Base-by-base conservation (phyloP, 2,113 vertebrate species). In the Rattus rattus region DNA sequence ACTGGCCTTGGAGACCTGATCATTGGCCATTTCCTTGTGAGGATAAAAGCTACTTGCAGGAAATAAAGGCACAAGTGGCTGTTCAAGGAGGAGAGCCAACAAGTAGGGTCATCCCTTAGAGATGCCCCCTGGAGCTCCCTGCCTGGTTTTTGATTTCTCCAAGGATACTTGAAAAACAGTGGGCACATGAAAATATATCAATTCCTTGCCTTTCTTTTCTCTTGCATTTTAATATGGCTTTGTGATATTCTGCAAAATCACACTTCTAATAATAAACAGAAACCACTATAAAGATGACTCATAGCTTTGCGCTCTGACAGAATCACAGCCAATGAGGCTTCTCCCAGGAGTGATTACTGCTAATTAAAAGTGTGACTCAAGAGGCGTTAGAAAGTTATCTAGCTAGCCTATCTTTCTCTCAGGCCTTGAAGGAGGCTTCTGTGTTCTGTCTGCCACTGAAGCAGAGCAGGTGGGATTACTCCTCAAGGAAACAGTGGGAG, bases 211-310 rank as follows among this genome's bases (percentile, higher is more conserved):
- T 76, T 92, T 80, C 47, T 80, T 73, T 92, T 39, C 76, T 33
- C 39, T 80, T n/a, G 17, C 30, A 76, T 95, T 95, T 95, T 81
- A 90, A 86, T 33, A 63, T 52, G 61, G 14, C 56, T 95, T 70
- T 81, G 70, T 30, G 70, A 84, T 67, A 63, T 54, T 81, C 65
- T 88, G 54, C 90, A 93, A 91, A 95, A 94, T 59, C 77, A 84
- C 65, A 84, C 49, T 75, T 94, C 56, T 91, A 28, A 89, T 95
- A 93, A 81, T 94, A 94, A 91, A 80, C 39, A 85, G 83, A 87
- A 91, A 43, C 36, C 22, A 75, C 54, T 77, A 47, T 76, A 88
- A 73, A 80, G 79, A 54, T 91, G 89, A 87, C 52, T 95, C 73
- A 91, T 39, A 87, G 89, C 70, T 91, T 69, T 91, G 28, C 10